Percentiles rank a stretch among this genome's conserved stretches.
Evolutionary conservation across 2,888 invertebrate species (phyloP).

Genomic region (Timandra comae): DNA sequence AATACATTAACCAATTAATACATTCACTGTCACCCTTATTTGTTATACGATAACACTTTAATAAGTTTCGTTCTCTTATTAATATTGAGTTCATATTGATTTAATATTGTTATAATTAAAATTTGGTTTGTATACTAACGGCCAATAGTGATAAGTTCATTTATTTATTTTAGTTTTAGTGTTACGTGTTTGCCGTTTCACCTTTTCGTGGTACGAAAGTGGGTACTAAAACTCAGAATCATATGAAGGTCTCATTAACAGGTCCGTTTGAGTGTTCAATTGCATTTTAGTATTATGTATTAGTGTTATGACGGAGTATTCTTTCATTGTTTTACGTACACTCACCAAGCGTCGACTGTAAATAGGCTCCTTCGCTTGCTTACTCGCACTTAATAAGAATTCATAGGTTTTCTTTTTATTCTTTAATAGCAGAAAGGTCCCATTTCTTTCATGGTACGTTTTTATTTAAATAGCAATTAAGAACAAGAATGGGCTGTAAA

Average conservation of each 20-base stretch:
- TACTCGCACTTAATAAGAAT: constrained; percentile 40
- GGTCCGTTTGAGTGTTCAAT: constrained; percentile 21
- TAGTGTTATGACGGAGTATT: constrained; percentile 28
- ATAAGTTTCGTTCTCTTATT: constrained; percentile 59
- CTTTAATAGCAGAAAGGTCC: constrained; percentile 43
- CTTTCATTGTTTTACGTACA: constrained; percentile 26
- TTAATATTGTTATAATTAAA: no score
- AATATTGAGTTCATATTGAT: constrained; percentile 45
- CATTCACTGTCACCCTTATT: constrained; percentile 46
- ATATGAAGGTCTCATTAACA: no score
- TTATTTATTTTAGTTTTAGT: no score
- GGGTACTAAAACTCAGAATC: no score
- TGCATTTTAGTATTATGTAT: constrained; percentile 19
- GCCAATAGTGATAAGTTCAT: no score
- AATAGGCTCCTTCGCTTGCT: constrained; percentile 25
- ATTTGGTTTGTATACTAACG: no score
- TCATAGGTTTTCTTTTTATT: constrained; percentile 35
- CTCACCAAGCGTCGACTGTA: constrained; percentile 35
- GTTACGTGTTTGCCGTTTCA: no score
- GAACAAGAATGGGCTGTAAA: constrained; percentile 72
- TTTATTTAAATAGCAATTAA: constrained; percentile 74
- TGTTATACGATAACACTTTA: constrained; percentile 59
- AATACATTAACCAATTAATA: constrained; percentile 56
- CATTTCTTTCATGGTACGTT: constrained; percentile 64
- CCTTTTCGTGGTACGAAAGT: no score